Percentiles rank a stretch among this genome's conserved stretches.
Conservation (phyloP, 2,113 vertebrate species). For the Cyphomyrus discorhynchus region DNA sequence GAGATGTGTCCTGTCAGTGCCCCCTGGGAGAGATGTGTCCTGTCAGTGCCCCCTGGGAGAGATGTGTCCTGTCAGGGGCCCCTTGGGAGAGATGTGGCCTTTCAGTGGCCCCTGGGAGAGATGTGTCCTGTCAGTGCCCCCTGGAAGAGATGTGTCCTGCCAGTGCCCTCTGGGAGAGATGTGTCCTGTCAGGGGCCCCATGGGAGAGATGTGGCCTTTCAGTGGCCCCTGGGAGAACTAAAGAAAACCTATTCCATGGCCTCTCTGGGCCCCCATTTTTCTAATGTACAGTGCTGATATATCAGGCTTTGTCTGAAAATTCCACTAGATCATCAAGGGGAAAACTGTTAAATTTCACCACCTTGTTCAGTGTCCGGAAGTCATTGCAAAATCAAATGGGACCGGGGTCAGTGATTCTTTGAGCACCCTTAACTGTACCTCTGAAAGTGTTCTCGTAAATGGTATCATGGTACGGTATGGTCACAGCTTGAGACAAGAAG, state of each 20-base stretch:
- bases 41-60: no score
- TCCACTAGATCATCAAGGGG: background rate
- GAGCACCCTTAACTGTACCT: background rate
- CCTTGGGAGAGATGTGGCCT: background rate
- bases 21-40: background rate
- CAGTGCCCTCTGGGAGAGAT: no score
- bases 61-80: no score
- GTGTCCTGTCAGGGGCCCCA: no score
- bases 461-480: background rate
- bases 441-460: background rate
- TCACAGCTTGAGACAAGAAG: background rate
- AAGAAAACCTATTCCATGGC: background rate
- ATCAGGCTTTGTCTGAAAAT: background rate
- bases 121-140: background rate
- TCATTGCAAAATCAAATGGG: background rate
- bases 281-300: background rate
- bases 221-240: no score
- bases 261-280: background rate
- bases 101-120: no score
- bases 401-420: background rate
- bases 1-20: background rate
- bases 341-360: background rate
- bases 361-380: background rate
- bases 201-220: background rate
- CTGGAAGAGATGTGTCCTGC: no score